Conservation (phyloP, 2,888 invertebrate species). For the Tipula vernalis region DNA sequence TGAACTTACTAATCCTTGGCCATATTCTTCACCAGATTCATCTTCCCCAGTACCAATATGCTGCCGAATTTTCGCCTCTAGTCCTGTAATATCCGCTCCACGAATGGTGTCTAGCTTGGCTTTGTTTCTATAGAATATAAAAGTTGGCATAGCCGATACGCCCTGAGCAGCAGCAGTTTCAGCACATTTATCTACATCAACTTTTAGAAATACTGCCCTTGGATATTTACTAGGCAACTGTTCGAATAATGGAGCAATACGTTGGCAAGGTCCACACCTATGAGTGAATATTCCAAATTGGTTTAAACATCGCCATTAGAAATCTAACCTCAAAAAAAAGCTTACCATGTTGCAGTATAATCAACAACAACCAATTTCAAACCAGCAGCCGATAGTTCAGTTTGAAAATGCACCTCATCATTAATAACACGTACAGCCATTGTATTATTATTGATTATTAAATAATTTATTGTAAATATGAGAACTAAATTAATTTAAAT, state of each 20-base stretch:
- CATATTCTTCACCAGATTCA: constrained; percentile 70
- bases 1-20: constrained; percentile 29
- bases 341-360: constrained; percentile 85
- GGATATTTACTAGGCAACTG: constrained; percentile 78
- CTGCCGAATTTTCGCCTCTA: constrained; percentile 85
- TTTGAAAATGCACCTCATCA: constrained; percentile 59
- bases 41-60: constrained; percentile 54
- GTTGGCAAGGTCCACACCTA: constrained; percentile 95
- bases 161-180: constrained; percentile 80
- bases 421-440: constrained; percentile 34
- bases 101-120: constrained; percentile 74
- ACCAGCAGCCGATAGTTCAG: constrained; percentile 72
- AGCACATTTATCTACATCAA: constrained; percentile 79
- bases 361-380: constrained; percentile 86
- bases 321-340: neutral
- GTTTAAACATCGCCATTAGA: neutral
- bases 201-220: constrained; percentile 81
- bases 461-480: neutral
- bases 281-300: constrained; percentile 15
- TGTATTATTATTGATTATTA: constrained; percentile 10
- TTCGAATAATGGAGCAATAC: constrained; percentile 87
- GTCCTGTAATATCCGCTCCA: constrained; percentile 69
- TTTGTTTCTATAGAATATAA: constrained; percentile 83
- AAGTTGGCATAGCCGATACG: constrained; percentile 96
- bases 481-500: neutral